Evolutionary conservation across 1,140 invertebrate species (phyloP).

Genomic region (Homalodisca vitripennis): DNA sequence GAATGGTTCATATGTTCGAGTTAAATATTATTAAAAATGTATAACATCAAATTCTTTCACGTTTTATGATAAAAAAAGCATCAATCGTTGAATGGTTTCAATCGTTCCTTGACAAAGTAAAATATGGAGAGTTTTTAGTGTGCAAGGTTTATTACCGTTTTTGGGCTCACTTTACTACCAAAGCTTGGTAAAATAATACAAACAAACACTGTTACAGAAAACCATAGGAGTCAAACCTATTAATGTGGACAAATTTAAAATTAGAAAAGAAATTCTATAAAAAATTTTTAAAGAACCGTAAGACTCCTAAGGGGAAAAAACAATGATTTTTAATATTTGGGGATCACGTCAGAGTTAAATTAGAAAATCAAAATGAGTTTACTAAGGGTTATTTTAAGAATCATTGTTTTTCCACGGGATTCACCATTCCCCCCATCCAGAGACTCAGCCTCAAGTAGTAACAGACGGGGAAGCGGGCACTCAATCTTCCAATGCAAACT

Average conservation of each 20-base stretch:
- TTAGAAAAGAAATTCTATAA: slow-evolving; percentile 31
- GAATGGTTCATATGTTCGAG: slow-evolving; percentile 49
- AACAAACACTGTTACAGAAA: slow-evolving; percentile 48
- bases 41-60: slow-evolving; percentile 49
- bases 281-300: slow-evolving; percentile 20
- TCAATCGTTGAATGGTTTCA: slow-evolving; percentile 51
- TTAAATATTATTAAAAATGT: slow-evolving; percentile 43
- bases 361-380: slow-evolving; percentile 39
- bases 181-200: slow-evolving; percentile 48
- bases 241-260: slow-evolving; percentile 43
- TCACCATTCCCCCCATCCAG: too few species aligned
- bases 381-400: slow-evolving; percentile 33
- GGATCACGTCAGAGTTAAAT: slow-evolving; percentile 36
- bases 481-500: neutral
- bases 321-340: slow-evolving; percentile 36
- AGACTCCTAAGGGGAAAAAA: slow-evolving; percentile 34
- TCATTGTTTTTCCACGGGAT: neutral
- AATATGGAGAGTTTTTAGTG: slow-evolving; percentile 48
- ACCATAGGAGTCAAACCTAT: slow-evolving; percentile 48
- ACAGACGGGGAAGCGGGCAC: neutral
- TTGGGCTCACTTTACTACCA: slow-evolving; percentile 44
- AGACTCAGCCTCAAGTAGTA: neutral
- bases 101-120: slow-evolving; percentile 50
- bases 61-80: slow-evolving; percentile 50
- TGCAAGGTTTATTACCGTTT: slow-evolving; percentile 39